phyloP scores from a whole-genome alignment of 2,113 vertebrate species.

The Polypterus senegalus region DNA sequence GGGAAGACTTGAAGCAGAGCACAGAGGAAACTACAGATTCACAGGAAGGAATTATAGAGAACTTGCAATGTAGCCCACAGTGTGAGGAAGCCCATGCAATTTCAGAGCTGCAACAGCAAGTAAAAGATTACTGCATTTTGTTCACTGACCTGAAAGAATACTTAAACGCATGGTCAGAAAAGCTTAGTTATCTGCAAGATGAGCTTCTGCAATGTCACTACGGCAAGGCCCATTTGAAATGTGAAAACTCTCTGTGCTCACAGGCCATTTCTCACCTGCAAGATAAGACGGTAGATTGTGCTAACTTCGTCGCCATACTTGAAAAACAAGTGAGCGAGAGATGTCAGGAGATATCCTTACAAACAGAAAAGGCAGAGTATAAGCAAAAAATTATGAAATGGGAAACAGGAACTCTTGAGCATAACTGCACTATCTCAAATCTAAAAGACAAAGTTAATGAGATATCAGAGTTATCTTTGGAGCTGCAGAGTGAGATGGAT shows the following conservation, averaged over 20 bases:
- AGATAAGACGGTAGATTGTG: not conserved
- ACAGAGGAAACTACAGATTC: slow-evolving; percentile 23
- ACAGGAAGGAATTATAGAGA: slow-evolving; percentile 20
- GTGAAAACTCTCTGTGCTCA: not conserved
- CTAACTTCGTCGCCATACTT: not conserved
- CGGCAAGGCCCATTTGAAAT: not conserved
- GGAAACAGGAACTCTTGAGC: no score
- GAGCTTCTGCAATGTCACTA: slow-evolving; percentile 1
- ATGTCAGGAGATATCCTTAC: no score
- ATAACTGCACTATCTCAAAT: no score
- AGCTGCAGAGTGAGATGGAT: no score
- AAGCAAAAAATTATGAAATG: no score
- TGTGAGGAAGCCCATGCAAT: not conserved
- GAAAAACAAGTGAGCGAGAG: no score
- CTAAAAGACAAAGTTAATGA: no score
- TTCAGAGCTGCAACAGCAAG: not conserved
- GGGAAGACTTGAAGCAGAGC: slow-evolving; percentile 20
- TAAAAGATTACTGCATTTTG: not conserved
- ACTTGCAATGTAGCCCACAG: no score
- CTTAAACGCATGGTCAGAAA: not conserved
- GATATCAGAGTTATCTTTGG: no score
- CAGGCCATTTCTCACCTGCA: not conserved
- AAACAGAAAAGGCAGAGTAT: no score
- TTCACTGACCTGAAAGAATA: slow-evolving; percentile 7
- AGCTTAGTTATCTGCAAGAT: slow-evolving; percentile 8